These are phyloP conservation scores for silkworm (Bombyx mori) DNA, from an alignment of 1,140 invertebrate species.

Conservation along the genomic window ASM3026992v2 NC_085123.1:10246001-10246500, in stretches of 20 bases:
- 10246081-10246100: conserved; percentile 13
- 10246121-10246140: conserved; percentile 7
- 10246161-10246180: conserved; percentile 7
- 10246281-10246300: conserved; percentile 44
- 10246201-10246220: conserved; percentile 45
- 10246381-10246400: no score
- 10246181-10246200: conserved; percentile 28
- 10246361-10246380: no score
- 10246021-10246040: conserved; percentile 49
- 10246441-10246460: no score
- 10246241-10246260: conserved; percentile 40
- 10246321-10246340: conserved; percentile 5
- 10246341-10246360: conserved; percentile 5
- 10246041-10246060: conserved; percentile 33
- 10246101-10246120: conserved; percentile 7
- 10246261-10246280: conserved; percentile 30
- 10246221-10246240: conserved; percentile 12
- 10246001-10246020: conserved; percentile 49
- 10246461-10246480: no score
- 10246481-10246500: no score
- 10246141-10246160: conserved; percentile 14
- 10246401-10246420: no score
- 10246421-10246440: no score
- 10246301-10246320: conserved; percentile 55
- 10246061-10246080: conserved; percentile 20